phyloP scores from a whole-genome alignment of 2,888 invertebrate species.

The Acleris laterana region DNA sequence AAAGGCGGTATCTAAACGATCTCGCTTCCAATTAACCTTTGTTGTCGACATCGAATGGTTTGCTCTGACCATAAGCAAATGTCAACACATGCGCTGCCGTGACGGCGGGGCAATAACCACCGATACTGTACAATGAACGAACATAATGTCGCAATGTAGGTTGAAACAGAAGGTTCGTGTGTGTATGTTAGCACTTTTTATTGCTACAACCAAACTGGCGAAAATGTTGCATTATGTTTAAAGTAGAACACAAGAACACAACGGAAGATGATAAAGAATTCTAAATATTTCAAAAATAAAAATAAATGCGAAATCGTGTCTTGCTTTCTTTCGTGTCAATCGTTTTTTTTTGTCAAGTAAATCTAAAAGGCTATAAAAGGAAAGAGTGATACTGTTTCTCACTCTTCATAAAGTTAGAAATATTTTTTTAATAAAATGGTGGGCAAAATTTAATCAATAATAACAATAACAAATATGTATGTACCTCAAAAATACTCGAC shows the following conservation, averaged over 20 bases:
- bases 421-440: background rate
- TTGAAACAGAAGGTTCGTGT: conserved; percentile 25
- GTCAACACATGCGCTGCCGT: conserved; percentile 43
- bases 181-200: background rate
- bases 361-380: too few species aligned
- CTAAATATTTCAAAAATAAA: too few species aligned
- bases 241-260: too few species aligned
- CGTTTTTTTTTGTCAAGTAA: too few species aligned
- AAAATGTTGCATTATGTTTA: background rate
- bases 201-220: background rate
- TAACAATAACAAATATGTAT: background rate
- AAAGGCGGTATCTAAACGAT: conserved; percentile 5
- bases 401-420: background rate
- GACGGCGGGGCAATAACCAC: conserved; percentile 54
- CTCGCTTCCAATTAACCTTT: conserved; percentile 28
- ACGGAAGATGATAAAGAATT: too few species aligned
- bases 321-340: too few species aligned
- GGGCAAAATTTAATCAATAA: background rate
- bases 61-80: conserved; percentile 25
- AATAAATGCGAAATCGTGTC: too few species aligned
- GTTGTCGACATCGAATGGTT: conserved; percentile 20
- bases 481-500: background rate
- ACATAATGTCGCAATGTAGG: conserved; percentile 37
- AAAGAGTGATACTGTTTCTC: too few species aligned
- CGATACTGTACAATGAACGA: conserved; percentile 47